phyloP scores from a whole-genome alignment of 2,888 invertebrate species.

The Apamea anceps region DNA sequence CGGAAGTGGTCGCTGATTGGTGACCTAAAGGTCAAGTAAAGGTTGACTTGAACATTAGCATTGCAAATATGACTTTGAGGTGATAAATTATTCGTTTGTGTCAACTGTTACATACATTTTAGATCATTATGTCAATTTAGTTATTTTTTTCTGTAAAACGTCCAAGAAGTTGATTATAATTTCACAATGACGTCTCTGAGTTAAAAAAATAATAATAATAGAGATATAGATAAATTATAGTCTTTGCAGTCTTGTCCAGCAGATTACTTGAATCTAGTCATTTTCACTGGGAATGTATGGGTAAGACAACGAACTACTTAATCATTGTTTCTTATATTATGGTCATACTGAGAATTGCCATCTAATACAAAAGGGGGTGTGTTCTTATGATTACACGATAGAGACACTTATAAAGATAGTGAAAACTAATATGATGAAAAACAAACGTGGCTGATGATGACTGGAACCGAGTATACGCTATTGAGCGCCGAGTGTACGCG shows the following conservation, averaged over 20 bases:
- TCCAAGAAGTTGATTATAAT: background rate
- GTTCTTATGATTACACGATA: too few species aligned
- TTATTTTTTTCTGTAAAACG: background rate
- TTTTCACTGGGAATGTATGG: too few species aligned
- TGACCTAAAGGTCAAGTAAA: slow-evolving; percentile 14
- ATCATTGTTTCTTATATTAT: background rate
- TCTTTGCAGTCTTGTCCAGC: background rate
- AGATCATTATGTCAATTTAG: background rate
- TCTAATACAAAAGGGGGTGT: too few species aligned
- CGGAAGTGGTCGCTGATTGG: slow-evolving; percentile 3
- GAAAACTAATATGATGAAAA: too few species aligned
- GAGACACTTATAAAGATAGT: too few species aligned
- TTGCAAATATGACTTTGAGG: slow-evolving; percentile 20
- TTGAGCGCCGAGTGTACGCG: too few species aligned
- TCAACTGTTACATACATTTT: background rate
- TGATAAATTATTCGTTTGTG: slow-evolving; percentile 3
- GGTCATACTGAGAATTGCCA: background rate
- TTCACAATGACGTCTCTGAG: background rate
- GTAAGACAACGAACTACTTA: too few species aligned
- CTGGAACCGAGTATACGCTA: too few species aligned
- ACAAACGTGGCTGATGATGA: too few species aligned
- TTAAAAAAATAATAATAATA: background rate
- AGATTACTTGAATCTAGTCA: background rate
- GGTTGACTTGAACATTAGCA: background rate
- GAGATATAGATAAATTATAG: too few species aligned